A percentile compares a stretch with the other conserved stretches of the same genome.
These are phyloP conservation scores for Lathamus discolor DNA, from an alignment of 2,113 vertebrate genomes.

Conservation along the genomic window DNA sequence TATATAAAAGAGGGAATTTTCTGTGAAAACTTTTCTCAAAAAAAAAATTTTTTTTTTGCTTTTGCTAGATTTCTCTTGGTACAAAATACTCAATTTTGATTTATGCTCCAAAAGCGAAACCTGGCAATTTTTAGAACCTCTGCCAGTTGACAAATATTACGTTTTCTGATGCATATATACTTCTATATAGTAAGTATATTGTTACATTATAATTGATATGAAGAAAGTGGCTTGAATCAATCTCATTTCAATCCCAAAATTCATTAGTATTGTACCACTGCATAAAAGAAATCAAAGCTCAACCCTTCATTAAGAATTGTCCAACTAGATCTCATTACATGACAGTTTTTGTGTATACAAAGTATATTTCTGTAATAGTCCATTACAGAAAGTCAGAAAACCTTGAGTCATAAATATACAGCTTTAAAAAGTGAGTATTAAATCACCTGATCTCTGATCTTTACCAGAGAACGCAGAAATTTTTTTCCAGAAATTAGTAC, in stretches of 20 bases:
- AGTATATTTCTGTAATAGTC: not conserved
- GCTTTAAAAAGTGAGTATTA: not conserved
- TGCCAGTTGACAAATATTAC: not conserved
- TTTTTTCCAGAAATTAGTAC: not conserved
- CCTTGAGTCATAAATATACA: not conserved
- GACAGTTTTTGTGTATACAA: not conserved
- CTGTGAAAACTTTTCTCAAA: not conserved
- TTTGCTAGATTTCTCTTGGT: not conserved
- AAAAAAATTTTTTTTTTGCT: not conserved
- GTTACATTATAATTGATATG: not conserved
- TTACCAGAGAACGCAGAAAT: not conserved
- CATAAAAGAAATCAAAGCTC: not conserved
- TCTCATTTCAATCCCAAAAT: not conserved
- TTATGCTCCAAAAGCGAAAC: not conserved
- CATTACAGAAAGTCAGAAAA: not conserved
- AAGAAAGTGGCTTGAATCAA: not conserved
- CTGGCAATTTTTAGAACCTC: not conserved
- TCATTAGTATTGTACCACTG: not conserved
- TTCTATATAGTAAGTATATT: not conserved
- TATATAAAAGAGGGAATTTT: not conserved
- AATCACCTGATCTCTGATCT: not conserved
- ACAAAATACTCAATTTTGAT: not conserved
- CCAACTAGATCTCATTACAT: not conserved
- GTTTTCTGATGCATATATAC: not conserved
- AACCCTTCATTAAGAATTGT: not conserved